These are phyloP conservation scores for Drosophila pruinosa DNA, from an alignment of 1,140 invertebrate species.

Conservation along the genomic window DNA sequence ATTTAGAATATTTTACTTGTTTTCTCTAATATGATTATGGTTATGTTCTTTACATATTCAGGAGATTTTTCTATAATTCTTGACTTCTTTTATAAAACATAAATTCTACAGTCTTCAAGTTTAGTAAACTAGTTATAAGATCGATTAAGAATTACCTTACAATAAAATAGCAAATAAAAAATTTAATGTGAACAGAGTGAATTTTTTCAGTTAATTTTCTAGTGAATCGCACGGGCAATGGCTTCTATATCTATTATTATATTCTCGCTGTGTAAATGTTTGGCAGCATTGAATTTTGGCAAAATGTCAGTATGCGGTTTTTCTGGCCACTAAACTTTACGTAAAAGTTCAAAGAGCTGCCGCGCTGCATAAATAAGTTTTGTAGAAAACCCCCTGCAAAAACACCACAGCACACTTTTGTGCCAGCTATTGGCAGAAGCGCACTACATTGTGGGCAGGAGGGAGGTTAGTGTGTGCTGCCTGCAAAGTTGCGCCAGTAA, in stretches of 20 bases:
- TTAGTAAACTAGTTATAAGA: too few species aligned
- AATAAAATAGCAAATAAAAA: too few species aligned
- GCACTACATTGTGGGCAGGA: neutral
- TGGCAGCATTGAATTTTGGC: constrained; percentile 75
- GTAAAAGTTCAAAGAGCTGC: constrained; percentile 75
- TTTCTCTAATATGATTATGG: too few species aligned
- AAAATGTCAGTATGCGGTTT: constrained; percentile 78
- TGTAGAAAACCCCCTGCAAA: neutral
- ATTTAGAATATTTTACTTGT: too few species aligned
- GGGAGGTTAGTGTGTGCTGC: constrained; percentile 5
- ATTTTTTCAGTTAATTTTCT: too few species aligned
- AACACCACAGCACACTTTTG: constrained; percentile 8
- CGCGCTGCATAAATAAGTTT: constrained; percentile 74
- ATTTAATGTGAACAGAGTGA: too few species aligned
- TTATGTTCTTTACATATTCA: too few species aligned
- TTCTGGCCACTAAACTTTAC: constrained; percentile 65
- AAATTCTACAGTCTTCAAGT: too few species aligned
- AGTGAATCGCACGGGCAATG: neutral
- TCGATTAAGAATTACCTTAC: too few species aligned
- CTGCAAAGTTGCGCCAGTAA: constrained; percentile 66
- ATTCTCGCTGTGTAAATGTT: constrained; percentile 12
- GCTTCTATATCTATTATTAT: neutral
- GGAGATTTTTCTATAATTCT: too few species aligned
- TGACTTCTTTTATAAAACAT: too few species aligned
- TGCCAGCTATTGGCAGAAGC: constrained; percentile 51